Conservation (phyloP, 92 coral and sea anemone genomes). For the Palythoa heliodiscus region DNA sequence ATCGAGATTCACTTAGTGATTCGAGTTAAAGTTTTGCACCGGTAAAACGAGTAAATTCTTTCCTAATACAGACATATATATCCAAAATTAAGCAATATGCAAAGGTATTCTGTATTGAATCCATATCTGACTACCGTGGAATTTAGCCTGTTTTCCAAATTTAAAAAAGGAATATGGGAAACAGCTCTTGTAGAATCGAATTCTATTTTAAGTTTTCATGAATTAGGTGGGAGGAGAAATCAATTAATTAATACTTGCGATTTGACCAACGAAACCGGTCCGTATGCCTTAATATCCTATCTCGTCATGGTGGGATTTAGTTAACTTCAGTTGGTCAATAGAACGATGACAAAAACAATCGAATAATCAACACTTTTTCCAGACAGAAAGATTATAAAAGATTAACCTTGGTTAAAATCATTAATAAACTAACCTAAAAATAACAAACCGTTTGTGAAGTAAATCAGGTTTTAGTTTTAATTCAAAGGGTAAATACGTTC, state of each 20-base stretch:
- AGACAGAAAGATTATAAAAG: conserved; percentile 27
- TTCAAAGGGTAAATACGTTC: background rate
- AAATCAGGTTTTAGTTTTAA: background rate
- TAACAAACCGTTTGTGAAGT: background rate
- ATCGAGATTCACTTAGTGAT: too few relatives aligned
- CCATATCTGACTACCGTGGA: background rate
- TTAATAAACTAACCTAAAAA: background rate
- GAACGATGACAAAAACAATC: background rate
- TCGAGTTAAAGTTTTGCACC: too few relatives aligned
- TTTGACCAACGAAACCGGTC: background rate
- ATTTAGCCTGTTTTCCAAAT: background rate
- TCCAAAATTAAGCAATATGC: background rate
- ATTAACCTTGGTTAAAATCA: conserved; percentile 14
- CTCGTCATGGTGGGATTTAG: conserved; percentile 18
- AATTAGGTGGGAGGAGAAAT: conserved; percentile 5
- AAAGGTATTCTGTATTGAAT: background rate
- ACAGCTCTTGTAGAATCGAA: background rate
- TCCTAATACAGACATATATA: too few relatives aligned
- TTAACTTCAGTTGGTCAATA: background rate
- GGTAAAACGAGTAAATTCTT: too few relatives aligned
- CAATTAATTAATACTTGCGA: background rate
- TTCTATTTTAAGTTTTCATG: background rate
- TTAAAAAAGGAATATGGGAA: background rate
- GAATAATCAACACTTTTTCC: conserved; percentile 6
- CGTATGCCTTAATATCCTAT: background rate